Conservation (phyloP, 2,797 vertebrate species). For the Linurgus olivaceus region DNA sequence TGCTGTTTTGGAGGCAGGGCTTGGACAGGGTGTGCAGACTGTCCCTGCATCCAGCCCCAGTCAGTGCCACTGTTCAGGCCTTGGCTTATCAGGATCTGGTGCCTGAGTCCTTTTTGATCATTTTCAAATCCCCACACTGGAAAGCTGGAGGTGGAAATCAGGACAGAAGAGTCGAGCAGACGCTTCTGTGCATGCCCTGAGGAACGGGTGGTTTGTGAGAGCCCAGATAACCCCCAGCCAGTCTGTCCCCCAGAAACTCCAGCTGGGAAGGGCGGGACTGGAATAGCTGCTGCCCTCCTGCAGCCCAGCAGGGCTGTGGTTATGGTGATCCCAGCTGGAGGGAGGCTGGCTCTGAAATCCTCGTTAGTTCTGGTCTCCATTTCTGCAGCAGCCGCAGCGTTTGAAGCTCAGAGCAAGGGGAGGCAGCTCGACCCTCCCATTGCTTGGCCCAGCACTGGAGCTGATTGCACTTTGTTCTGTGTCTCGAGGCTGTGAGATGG, state of each 20-base stretch:
- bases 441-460: not conserved
- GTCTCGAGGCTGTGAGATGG: conserved; percentile 9
- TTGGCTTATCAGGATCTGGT: not conserved
- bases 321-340: not conserved
- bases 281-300: not conserved
- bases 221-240: not conserved
- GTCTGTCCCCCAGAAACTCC: not conserved
- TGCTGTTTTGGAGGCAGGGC: not conserved
- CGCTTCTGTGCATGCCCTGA: not conserved
- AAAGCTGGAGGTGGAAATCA: not conserved
- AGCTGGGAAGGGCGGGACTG: not conserved
- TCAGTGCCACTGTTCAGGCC: not conserved
- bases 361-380: not conserved
- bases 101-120: not conserved
- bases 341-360: not conserved
- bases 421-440: not conserved
- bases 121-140: not conserved
- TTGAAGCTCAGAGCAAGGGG: not conserved
- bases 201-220: not conserved
- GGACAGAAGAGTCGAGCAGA: not conserved
- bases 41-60: not conserved
- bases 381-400: not conserved
- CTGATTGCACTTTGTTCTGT: not conserved
- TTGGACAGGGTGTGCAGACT: not conserved
- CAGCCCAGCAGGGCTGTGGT: not conserved